A percentile compares a stretch with the other conserved stretches of the same genome.
phyloP scores from a whole-genome alignment of 92 coral and sea anemone species.

The Phenganax stokvisi region DNA sequence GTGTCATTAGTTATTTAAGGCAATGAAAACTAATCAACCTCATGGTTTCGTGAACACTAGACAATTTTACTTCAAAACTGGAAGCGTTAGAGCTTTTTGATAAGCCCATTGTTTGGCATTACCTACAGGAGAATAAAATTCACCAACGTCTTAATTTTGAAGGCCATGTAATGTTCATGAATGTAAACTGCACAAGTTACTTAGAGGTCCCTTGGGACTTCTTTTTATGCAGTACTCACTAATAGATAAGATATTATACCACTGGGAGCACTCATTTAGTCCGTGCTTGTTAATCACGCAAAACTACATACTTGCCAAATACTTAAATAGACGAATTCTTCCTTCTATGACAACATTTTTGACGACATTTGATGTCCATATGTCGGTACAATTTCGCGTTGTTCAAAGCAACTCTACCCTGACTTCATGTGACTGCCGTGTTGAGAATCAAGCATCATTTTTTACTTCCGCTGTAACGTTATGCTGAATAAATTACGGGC shows the following conservation, averaged over 20 bases:
- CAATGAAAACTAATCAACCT: too few species aligned
- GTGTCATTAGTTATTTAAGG: too few species aligned
- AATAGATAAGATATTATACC: background rate
- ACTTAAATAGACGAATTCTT: background rate
- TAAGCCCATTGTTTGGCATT: too few species aligned
- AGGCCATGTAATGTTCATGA: background rate
- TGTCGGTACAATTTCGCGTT: background rate
- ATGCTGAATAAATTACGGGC: too few species aligned
- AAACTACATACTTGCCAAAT: background rate
- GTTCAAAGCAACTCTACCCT: background rate
- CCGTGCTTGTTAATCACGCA: too few species aligned
- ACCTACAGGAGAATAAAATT: too few species aligned
- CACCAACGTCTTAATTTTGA: background rate
- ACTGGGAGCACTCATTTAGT: background rate
- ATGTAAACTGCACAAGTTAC: background rate
- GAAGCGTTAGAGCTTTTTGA: too few species aligned
- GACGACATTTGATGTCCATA: background rate
- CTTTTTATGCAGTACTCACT: too few species aligned
- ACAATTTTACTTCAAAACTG: too few species aligned
- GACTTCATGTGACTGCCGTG: background rate
- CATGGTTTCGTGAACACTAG: too few species aligned
- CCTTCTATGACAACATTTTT: background rate
- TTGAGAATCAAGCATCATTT: background rate
- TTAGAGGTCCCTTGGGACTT: background rate
- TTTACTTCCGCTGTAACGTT: background rate